Base-by-base conservation (phyloP, 2,113 vertebrate genomes). In the Myiozetetes cayanensis region DNA sequence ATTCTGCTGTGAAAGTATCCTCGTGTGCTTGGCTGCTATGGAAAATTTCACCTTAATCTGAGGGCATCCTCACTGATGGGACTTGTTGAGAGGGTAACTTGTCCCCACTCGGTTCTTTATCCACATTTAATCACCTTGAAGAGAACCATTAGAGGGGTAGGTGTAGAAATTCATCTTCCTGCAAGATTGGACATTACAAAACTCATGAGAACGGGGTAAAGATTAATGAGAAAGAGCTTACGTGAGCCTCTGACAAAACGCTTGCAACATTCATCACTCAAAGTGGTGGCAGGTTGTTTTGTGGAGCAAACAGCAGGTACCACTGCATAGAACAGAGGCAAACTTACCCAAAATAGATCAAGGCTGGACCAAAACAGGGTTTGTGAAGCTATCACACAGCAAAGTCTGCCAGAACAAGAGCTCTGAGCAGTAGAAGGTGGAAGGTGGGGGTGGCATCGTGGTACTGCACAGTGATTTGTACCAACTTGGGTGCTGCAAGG, bases 371-470 rank as follows among this genome's bases (percentile, higher is more conserved):
- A 50, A 52, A 84, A 35, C 8, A 43, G 17, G 9, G 4, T 58
- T 30, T 72, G n/a, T 53, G 52, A 71, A 82, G 47, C 8, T 55
- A 6, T 59, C 22, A 10, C 7, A 50, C 23, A 61, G 30, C 47
- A 41, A 89, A 81, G 10, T 28, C 11, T 65, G 46, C 46, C 3
- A 0, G 27, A 77, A 25, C 24, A 52, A 67, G 49, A 31, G n/a
- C 31, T 62, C 21, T 47, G 67, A 92, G 68, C 14, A 61, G 52
- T 1, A 65, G 46, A 53, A 50, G 39, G 47, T 52, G 41, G 35
- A 82, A 61, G 52, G 7, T 13, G 31, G 15, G 31, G 10, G 2
- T 35, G 39, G 3, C 25, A 3, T 43, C 0, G 0, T 21, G 20
- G 27, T 44, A 21, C 9, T 2, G 2, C 67, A 44, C 8, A 55